Conservation (phyloP, 2,113 vertebrate genomes). For the Hassar affinis region DNA sequence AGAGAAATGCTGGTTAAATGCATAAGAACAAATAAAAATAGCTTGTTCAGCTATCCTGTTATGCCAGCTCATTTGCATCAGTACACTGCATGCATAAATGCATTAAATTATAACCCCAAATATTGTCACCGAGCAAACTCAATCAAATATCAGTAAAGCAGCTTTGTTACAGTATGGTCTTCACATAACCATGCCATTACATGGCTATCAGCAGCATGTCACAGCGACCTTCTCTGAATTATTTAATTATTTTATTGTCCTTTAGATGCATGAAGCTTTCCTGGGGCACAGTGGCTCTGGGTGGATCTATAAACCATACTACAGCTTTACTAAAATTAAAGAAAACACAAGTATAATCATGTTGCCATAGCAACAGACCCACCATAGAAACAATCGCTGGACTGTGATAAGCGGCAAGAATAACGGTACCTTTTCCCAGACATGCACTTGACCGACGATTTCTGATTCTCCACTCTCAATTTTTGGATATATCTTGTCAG, state of each 20-base stretch:
- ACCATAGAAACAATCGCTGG: slow-evolving; percentile 64
- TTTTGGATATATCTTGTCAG: slow-evolving; percentile 48
- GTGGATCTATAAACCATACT: slow-evolving; percentile 67
- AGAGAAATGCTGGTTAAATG: background rate
- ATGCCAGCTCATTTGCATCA: background rate
- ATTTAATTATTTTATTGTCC: slow-evolving; percentile 19
- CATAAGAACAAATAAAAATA: background rate
- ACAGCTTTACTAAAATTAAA: slow-evolving; percentile 75
- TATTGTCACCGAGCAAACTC: background rate
- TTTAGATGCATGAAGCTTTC: slow-evolving; percentile 3
- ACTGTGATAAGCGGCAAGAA: slow-evolving; percentile 72
- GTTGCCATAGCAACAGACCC: slow-evolving; percentile 79
- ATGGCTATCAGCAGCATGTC: background rate
- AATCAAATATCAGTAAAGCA: slow-evolving; percentile 2
- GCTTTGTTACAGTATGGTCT: background rate
- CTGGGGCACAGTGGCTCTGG: slow-evolving; percentile 62
- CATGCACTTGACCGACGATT: slow-evolving; percentile 32
- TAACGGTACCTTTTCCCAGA: slow-evolving; percentile 47
- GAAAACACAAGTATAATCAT: slow-evolving; percentile 68
- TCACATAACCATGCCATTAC: background rate
- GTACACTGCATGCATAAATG: background rate
- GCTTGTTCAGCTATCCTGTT: background rate
- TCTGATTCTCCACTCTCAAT: slow-evolving; percentile 39
- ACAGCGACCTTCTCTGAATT: background rate
- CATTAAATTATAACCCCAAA: background rate